These are phyloP conservation scores for Patella pellucida DNA, from an alignment of 2,888 invertebrate species.

Conservation along the genomic window DNA sequence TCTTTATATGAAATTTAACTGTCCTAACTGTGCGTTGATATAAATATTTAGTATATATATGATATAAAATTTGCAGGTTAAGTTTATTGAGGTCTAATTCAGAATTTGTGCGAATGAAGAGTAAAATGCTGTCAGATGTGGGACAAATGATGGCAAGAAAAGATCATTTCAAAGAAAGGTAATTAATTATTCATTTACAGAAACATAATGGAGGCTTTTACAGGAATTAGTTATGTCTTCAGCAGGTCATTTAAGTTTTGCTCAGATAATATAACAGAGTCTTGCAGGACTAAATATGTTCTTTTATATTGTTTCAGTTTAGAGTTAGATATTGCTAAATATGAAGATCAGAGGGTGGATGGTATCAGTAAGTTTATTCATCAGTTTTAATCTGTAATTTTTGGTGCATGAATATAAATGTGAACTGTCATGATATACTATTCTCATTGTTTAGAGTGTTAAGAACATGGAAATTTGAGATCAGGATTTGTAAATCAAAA, in stretches of 20 bases:
- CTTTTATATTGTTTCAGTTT: slow-evolving; percentile 47
- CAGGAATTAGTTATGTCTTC: no score
- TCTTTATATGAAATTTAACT: background rate
- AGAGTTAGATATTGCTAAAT: slow-evolving; percentile 54
- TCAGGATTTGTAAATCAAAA: no score
- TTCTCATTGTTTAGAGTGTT: no score
- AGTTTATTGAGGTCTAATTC: slow-evolving; percentile 57
- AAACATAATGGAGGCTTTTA: no score
- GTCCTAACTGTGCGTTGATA: background rate
- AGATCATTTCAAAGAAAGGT: slow-evolving; percentile 59
- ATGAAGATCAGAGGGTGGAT: slow-evolving; percentile 51
- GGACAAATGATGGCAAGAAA: slow-evolving; percentile 55
- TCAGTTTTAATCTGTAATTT: slow-evolving; percentile 15
- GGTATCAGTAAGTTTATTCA: slow-evolving; percentile 53
- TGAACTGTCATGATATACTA: no score
- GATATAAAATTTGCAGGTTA: slow-evolving; percentile 48
- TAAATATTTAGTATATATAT: background rate
- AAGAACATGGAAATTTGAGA: no score
- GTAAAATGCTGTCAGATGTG: slow-evolving; percentile 50
- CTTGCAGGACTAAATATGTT: background rate
- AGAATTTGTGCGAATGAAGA: slow-evolving; percentile 49
- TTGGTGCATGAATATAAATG: no score
- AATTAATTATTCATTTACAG: background rate
- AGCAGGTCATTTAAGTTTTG: no score
- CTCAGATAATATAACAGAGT: no score